phyloP scores from a whole-genome alignment of 2,797 vertebrate species.

The Poliocrania exsul region DNA sequence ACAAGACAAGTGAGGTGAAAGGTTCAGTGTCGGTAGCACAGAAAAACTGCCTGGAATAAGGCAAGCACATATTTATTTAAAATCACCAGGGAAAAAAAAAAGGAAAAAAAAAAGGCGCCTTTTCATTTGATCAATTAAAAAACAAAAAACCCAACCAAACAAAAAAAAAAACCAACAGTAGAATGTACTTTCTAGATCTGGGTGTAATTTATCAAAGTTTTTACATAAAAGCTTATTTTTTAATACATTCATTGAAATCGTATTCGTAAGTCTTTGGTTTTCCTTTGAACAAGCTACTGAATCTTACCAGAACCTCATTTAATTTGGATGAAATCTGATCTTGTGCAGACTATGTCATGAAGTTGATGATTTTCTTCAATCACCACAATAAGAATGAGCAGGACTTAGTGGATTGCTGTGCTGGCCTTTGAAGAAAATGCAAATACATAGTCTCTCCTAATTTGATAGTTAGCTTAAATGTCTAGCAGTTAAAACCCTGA shows the following conservation, averaged over 20 bases:
- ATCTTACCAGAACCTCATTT: neutral
- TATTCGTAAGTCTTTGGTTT: neutral
- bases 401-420: neutral
- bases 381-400: neutral
- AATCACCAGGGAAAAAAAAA: neutral
- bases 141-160: too few relatives aligned
- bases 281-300: neutral
- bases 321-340: neutral
- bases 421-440: slow-evolving; percentile 23
- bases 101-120: neutral
- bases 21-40: neutral
- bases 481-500: neutral
- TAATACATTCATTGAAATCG: neutral
- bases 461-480: neutral
- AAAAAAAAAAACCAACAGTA: neutral
- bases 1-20: neutral
- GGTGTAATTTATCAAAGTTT: neutral
- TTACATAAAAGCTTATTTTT: neutral
- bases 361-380: neutral
- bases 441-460: slow-evolving; percentile 20
- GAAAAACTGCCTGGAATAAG: neutral
- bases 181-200: neutral
- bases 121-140: neutral
- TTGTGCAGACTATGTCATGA: neutral
- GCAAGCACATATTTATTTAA: neutral